Evolutionary conservation across 1,140 invertebrate genomes (phyloP).

Genomic region (Calliopsis andreniformis): DNA sequence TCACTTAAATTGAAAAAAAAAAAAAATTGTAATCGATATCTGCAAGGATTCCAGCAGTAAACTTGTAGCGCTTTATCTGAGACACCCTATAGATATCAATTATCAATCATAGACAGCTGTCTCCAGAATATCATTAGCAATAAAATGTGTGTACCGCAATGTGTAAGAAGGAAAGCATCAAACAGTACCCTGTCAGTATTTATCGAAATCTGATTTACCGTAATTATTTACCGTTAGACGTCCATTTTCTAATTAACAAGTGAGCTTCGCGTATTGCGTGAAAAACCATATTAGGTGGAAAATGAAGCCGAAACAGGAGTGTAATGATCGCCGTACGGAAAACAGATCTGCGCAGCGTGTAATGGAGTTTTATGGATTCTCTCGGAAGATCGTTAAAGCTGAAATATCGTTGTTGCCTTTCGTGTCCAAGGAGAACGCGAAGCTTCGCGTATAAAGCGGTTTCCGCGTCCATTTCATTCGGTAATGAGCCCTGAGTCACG

Average conservation of each 20-base stretch:
- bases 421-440: not conserved
- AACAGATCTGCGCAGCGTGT: too few species aligned
- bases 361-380: constrained; percentile 15
- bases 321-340: not conserved
- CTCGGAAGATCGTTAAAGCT: constrained; percentile 14
- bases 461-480: constrained; percentile 8
- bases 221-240: constrained; percentile 21
- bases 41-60: too few species aligned
- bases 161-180: too few species aligned
- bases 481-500: constrained; percentile 1
- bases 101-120: too few species aligned
- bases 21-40: too few species aligned
- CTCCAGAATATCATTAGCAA: too few species aligned
- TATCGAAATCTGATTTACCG: constrained; percentile 7
- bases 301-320: not conserved
- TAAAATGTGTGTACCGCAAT: too few species aligned
- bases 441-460: not conserved
- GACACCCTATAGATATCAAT: too few species aligned
- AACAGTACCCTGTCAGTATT: not conserved
- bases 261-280: not conserved
- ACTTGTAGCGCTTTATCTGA: too few species aligned
- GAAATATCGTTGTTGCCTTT: constrained; percentile 24
- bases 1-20: too few species aligned
- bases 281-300: constrained; percentile 16
- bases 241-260: constrained; percentile 19